Conservation (phyloP, 2,113 vertebrate species). For the Passer montanus region DNA sequence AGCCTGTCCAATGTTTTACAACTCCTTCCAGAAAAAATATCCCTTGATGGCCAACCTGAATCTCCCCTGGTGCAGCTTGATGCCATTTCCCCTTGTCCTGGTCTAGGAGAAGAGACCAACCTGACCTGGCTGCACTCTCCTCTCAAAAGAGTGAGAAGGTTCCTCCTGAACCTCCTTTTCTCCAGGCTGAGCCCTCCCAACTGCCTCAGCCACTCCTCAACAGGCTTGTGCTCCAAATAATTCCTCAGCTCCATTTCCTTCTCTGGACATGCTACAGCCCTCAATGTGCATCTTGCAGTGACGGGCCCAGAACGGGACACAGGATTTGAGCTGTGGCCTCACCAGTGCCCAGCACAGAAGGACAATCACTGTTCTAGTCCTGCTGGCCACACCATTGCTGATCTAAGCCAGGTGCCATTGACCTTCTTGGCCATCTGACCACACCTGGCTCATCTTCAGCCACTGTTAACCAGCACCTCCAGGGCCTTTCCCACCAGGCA, state of each 20-base stretch:
- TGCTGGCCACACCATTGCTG: neutral
- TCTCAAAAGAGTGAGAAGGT: neutral
- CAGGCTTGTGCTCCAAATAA: neutral
- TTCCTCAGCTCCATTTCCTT: neutral
- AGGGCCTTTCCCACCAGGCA: neutral
- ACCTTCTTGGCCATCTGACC: neutral
- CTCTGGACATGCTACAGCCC: neutral
- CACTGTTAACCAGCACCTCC: neutral
- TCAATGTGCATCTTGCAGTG: neutral
- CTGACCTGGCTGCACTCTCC: neutral
- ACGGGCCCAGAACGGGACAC: fast-evolving
- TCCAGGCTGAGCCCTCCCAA: neutral
- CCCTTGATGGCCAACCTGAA: neutral
- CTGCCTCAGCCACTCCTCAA: neutral
- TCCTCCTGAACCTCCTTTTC: neutral
- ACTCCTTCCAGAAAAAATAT: neutral
- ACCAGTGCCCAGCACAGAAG: neutral
- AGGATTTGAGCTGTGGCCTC: neutral
- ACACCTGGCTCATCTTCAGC: neutral
- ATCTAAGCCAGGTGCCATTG: neutral
- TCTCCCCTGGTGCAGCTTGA: neutral
- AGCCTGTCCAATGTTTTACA: neutral
- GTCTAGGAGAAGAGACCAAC: neutral
- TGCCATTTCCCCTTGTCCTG: neutral
- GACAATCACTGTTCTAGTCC: neutral